Percentiles rank a stretch among this genome's conserved stretches.
Conservation (phyloP, 37 sponge, comb jelly and placozoan species). For the Halisarca cf. caerulea region DNA sequence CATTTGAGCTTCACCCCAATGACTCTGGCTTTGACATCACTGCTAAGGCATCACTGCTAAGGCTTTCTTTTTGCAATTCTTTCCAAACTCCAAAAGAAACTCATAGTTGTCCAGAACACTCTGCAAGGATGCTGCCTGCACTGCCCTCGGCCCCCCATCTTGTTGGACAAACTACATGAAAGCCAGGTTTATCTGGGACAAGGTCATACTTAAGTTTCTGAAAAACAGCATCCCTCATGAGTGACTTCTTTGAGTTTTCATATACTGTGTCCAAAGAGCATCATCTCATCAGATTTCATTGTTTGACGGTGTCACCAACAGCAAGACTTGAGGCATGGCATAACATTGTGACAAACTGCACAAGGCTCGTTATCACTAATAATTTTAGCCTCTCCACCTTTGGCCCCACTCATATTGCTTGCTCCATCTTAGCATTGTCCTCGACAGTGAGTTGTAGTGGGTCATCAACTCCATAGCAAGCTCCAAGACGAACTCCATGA, state of each 20-base stretch:
- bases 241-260: constrained; percentile 26
- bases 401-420: constrained; percentile 33
- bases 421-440: constrained; percentile 69
- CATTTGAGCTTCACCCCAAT: no score
- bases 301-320: not conserved
- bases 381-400: constrained; percentile 31
- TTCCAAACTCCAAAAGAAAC: not conserved
- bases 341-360: not conserved
- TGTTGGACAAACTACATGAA: constrained; percentile 32
- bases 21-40: no score
- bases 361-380: constrained; percentile 1
- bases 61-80: not conserved
- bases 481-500: no score
- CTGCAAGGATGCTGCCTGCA: not conserved
- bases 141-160: constrained; percentile 34
- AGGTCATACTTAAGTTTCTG: constrained; percentile 6
- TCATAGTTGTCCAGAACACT: constrained; percentile 27
- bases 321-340: not conserved
- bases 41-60: no score
- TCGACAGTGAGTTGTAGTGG: no score
- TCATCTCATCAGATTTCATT: not conserved
- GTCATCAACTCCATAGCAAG: no score
- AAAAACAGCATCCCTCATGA: not conserved
- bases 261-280: not conserved
- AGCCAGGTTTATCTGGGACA: constrained; percentile 14